Conservation (phyloP, 1,140 invertebrate species). For the Planococcus citri region DNA sequence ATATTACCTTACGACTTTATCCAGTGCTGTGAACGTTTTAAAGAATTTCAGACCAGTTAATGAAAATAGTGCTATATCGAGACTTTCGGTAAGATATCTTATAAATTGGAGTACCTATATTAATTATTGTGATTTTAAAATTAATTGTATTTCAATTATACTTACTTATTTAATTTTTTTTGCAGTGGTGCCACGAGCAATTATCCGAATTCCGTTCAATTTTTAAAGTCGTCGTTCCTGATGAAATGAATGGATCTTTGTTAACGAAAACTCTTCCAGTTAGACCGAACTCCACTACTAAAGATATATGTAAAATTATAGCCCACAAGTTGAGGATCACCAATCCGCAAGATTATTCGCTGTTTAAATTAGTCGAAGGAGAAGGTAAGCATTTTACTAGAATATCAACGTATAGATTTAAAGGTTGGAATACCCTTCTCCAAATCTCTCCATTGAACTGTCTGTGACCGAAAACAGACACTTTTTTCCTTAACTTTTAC, state of each 20-base stretch:
- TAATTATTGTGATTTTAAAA: neutral
- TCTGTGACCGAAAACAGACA: no score
- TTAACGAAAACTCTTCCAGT: constrained; percentile 81
- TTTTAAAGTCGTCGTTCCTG: constrained; percentile 76
- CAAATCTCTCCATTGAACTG: no score
- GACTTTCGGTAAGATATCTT: neutral
- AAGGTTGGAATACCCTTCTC: no score
- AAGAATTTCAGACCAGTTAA: constrained; percentile 56
- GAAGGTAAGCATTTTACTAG: constrained; percentile 68
- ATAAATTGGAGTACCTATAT: neutral
- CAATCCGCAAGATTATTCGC: constrained; percentile 88
- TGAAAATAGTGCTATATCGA: neutral
- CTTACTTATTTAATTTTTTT: constrained; percentile 10
- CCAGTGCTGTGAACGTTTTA: constrained; percentile 80
- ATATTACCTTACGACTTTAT: constrained; percentile 85
- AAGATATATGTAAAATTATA: constrained; percentile 82
- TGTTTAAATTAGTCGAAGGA: constrained; percentile 80
- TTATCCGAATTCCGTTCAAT: constrained; percentile 55
- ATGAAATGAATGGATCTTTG: constrained; percentile 80
- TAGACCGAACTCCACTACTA: constrained; percentile 77
- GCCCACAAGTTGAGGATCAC: constrained; percentile 86
- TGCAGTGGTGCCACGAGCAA: constrained; percentile 39
- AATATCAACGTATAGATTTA: no score
- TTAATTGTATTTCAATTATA: neutral
- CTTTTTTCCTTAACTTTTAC: no score